phyloP scores from a whole-genome alignment of 2,888 invertebrate genomes.

The Conistra vaccinii region DNA sequence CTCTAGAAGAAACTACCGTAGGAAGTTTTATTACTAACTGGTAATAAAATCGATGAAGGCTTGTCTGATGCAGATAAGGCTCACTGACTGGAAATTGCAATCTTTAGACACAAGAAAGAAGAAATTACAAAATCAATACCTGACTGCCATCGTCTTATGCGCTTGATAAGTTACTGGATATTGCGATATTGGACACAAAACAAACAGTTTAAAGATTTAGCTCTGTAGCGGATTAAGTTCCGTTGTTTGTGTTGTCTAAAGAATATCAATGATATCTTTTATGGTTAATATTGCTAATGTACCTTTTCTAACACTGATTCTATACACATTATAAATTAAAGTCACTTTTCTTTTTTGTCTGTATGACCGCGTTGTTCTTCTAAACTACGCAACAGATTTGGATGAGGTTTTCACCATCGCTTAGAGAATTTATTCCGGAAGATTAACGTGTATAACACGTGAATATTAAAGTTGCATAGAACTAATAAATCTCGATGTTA shows the following conservation, averaged over 20 bases:
- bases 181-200: slow-evolving; percentile 33
- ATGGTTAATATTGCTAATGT: too few relatives aligned
- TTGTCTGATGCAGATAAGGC: slow-evolving; percentile 40
- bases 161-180: slow-evolving; percentile 23
- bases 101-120: slow-evolving; percentile 46
- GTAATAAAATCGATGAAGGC: slow-evolving; percentile 42
- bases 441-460: too few relatives aligned
- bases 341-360: too few relatives aligned
- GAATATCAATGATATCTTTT: too few relatives aligned
- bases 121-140: slow-evolving; percentile 46
- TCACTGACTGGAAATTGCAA: slow-evolving; percentile 55
- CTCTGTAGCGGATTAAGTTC: background rate
- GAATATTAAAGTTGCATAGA: too few relatives aligned
- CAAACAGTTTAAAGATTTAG: slow-evolving; percentile 1
- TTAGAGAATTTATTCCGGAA: too few relatives aligned
- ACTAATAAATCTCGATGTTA: too few relatives aligned
- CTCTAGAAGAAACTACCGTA: slow-evolving; percentile 4
- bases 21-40: slow-evolving; percentile 23
- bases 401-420: too few relatives aligned
- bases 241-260: background rate
- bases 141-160: slow-evolving; percentile 21
- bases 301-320: too few relatives aligned
- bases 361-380: too few relatives aligned
- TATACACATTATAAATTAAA: too few relatives aligned
- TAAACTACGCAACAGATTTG: too few relatives aligned